phyloP scores from a whole-genome alignment of 2,113 vertebrate genomes.

The Leptobrachium ailaonicum region DNA sequence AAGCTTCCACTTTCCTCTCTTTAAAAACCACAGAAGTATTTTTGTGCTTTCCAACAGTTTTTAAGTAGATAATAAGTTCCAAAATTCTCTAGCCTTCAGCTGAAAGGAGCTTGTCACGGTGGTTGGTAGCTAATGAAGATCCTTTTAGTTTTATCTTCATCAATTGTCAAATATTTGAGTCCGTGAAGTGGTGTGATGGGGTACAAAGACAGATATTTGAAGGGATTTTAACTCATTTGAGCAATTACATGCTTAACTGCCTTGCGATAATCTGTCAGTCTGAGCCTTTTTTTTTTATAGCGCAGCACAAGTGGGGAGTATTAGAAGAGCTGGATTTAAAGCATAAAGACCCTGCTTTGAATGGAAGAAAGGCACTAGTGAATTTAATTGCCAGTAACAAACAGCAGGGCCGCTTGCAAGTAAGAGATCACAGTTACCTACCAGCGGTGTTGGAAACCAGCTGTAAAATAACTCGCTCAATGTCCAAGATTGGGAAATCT shows the following conservation, averaged over 20 bases:
- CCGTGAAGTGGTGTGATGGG: conserved; percentile 99
- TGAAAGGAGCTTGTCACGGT: conserved; percentile 83
- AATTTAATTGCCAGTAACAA: conserved; percentile 99
- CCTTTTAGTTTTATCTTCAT: conserved; percentile 95
- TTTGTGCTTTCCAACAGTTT: conserved; percentile 78
- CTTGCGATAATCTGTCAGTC: conserved; percentile 98
- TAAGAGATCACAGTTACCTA: conserved; percentile 92
- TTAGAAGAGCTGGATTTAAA: conserved; percentile 98
- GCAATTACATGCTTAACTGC: conserved; percentile 99
- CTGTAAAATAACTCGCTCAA: conserved; percentile 61
- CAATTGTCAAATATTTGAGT: conserved; percentile 99
- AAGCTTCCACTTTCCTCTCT: conserved; percentile 66
- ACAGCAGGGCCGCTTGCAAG: conserved; percentile 98
- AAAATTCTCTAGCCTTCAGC: conserved; percentile 75
- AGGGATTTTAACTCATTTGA: conserved; percentile 99
- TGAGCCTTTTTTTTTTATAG: conserved; percentile 86
- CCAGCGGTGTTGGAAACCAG: conserved; percentile 74
- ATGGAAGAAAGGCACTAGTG: conserved; percentile 95
- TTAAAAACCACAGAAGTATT: conserved; percentile 72
- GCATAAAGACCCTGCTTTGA: conserved; percentile 93
- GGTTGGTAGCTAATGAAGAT: conserved; percentile 90
- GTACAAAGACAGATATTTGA: conserved; percentile 99
- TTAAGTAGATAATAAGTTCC: conserved; percentile 79
- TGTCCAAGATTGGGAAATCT: conserved; percentile 59
- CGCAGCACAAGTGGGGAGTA: conserved; percentile 84